A percentile compares a stretch with the other conserved stretches of the same genome.
These are phyloP conservation scores for Vulpes lagopus DNA, from an alignment of 2,113 vertebrate species.

Conservation along the genomic window DNA sequence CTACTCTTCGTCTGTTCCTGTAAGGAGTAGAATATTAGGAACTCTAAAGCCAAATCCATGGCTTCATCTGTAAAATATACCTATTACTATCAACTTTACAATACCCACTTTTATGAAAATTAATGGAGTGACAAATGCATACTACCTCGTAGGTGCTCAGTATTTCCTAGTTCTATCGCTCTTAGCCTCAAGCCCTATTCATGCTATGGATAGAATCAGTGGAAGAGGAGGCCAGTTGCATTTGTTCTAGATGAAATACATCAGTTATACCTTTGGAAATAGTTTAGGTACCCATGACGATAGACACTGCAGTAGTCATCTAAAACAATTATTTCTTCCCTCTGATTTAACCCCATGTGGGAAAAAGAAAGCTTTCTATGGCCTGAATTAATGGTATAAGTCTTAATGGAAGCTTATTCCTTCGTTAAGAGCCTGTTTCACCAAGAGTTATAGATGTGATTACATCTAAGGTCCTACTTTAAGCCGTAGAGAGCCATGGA, in stretches of 20 bases:
- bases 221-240: not conserved
- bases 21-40: not conserved
- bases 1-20: not conserved
- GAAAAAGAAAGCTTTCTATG: not conserved
- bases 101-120: not conserved
- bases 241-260: not conserved
- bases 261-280: not conserved
- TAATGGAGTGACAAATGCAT: not conserved
- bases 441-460: not conserved
- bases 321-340: slow-evolving; percentile 15
- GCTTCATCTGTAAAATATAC: not conserved
- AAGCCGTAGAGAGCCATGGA: not conserved
- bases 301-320: not conserved
- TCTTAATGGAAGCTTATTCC: not conserved
- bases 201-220: not conserved
- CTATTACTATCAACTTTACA: not conserved
- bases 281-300: not conserved
- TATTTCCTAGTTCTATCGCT: not conserved
- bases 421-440: not conserved
- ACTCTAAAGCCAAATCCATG: not conserved
- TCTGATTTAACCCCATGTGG: not conserved
- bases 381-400: not conserved
- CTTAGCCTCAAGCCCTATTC: not conserved
- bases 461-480: not conserved
- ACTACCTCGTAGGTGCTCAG: not conserved